Percentiles rank a stretch among this genome's conserved stretches.
phyloP scores from a whole-genome alignment of 1,140 invertebrate species.

The Meteorus sp. region DNA sequence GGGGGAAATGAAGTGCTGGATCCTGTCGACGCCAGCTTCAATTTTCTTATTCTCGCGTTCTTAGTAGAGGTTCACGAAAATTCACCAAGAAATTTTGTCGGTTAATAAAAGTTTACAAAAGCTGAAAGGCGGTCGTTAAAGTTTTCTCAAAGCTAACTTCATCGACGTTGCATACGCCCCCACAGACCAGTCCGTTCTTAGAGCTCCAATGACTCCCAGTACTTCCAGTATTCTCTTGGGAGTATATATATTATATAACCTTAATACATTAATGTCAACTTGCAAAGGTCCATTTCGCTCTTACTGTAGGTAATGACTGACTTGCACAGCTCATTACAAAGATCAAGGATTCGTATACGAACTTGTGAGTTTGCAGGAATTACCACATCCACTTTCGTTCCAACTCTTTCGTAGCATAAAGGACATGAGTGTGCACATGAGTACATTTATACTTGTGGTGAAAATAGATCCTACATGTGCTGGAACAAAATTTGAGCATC shows the following conservation, averaged over 20 bases:
- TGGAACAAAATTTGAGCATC: too few species aligned
- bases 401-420: too few species aligned
- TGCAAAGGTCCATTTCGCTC: conserved; percentile 7
- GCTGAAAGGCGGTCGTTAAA: background rate
- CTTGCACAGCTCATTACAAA: conserved; percentile 1
- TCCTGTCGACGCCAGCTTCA: too few species aligned
- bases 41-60: background rate
- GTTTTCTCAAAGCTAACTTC: conserved; percentile 5
- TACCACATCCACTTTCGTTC: too few species aligned
- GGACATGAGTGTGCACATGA: too few species aligned
- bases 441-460: too few species aligned
- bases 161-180: background rate
- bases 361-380: too few species aligned
- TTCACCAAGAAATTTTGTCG: background rate
- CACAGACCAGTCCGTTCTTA: background rate
- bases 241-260: background rate
- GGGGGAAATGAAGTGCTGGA: too few species aligned
- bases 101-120: conserved; percentile 6
- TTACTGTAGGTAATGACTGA: conserved; percentile 9
- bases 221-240: too few species aligned
- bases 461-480: too few species aligned
- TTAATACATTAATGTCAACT: background rate
- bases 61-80: background rate
- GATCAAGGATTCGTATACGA: conserved; percentile 7
- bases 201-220: too few species aligned